Conservation (phyloP, 2,113 vertebrate genomes). For the Butastur rufipennis region DNA sequence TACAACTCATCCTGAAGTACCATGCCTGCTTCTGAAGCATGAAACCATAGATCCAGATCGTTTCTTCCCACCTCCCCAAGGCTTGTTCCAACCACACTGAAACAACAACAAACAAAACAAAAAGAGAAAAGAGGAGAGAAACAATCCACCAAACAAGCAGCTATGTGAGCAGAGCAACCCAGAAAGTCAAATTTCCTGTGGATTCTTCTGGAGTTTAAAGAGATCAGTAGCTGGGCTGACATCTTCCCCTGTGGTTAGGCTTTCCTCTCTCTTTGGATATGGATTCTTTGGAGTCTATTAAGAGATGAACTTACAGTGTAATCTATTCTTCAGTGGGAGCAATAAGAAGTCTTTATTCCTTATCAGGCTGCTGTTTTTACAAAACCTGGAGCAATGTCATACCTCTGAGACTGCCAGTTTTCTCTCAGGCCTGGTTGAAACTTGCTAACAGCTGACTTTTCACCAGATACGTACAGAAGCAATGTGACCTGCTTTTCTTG, state of each 20-base stretch:
- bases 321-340: background rate
- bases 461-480: background rate
- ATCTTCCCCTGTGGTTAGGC: background rate
- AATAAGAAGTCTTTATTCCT: background rate
- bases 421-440: background rate
- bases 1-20: background rate
- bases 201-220: background rate
- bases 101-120: slow-evolving; percentile 6
- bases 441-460: background rate
- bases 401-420: background rate
- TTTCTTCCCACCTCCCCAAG: slow-evolving; percentile 25
- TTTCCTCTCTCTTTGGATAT: background rate
- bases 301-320: background rate
- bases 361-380: background rate
- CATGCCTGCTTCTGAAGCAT: background rate
- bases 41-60: slow-evolving; percentile 24
- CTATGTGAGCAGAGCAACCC: background rate
- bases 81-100: slow-evolving; percentile 19
- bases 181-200: background rate
- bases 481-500: background rate
- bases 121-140: background rate
- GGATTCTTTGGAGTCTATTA: background rate
- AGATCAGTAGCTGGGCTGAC: background rate
- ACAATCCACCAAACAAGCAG: background rate
- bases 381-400: background rate